phyloP scores from a whole-genome alignment of 2,797 vertebrate genomes.

The Rhinichthys osculus region DNA sequence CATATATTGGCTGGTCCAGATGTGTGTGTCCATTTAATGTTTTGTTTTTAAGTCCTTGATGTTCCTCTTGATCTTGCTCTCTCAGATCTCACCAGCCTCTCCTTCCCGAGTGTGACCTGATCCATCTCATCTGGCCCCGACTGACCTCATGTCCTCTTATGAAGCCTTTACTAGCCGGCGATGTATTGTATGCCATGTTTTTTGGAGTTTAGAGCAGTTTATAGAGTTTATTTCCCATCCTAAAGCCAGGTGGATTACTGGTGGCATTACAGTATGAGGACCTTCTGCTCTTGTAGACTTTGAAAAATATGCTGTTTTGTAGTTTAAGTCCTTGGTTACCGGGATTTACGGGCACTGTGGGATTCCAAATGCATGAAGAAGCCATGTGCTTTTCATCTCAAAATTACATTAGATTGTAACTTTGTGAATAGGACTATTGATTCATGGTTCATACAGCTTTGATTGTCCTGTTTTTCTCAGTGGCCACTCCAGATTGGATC shows the following conservation, averaged over 20 bases:
- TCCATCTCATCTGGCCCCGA: slow-evolving; percentile 14
- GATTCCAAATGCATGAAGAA: slow-evolving; percentile 1
- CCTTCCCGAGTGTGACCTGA: slow-evolving; percentile 20
- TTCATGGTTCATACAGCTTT: background rate
- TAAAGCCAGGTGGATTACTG: slow-evolving; percentile 32
- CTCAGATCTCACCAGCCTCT: slow-evolving; percentile 34
- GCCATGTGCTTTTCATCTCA: slow-evolving; percentile 19
- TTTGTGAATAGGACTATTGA: background rate
- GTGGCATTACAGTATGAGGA: background rate
- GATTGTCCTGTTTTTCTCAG: background rate
- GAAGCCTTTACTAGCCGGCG: slow-evolving; percentile 32
- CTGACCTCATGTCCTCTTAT: slow-evolving; percentile 24
- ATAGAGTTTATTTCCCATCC: slow-evolving; percentile 26
- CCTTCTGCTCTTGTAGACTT: background rate
- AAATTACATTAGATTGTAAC: background rate
- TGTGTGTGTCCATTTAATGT: slow-evolving; percentile 9
- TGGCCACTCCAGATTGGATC: slow-evolving; percentile 12
- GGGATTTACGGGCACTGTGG: background rate
- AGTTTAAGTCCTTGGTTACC: background rate
- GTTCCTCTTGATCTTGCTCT: slow-evolving; percentile 25
- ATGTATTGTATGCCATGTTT: slow-evolving; percentile 5
- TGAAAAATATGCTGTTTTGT: background rate
- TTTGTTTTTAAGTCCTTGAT: slow-evolving; percentile 46
- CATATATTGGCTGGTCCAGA: slow-evolving; percentile 16
- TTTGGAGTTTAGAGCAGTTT: background rate